These are phyloP conservation scores for Eupeodes corollae DNA, from an alignment of 1,140 invertebrate genomes.

Conservation along the genomic window DNA sequence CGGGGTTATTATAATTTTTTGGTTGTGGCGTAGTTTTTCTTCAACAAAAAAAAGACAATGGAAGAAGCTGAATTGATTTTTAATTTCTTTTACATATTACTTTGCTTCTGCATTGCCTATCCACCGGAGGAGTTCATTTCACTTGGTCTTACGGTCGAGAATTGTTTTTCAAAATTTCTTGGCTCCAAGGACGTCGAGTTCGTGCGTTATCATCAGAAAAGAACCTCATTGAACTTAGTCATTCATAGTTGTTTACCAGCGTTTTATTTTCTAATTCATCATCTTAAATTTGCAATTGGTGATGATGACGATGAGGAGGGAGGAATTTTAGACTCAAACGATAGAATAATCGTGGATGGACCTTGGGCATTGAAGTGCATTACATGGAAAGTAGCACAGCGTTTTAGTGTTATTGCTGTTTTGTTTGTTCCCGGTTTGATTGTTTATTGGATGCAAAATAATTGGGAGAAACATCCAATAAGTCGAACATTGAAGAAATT, in stretches of 20 bases:
- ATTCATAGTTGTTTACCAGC: constrained; percentile 57
- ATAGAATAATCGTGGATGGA: constrained; percentile 8
- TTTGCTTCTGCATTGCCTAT: constrained; percentile 58
- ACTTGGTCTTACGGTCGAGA: constrained; percentile 58
- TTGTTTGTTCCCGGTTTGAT: constrained; percentile 37
- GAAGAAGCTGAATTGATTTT: constrained; percentile 43
- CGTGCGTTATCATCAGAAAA: constrained; percentile 58
- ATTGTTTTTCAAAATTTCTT: constrained; percentile 50
- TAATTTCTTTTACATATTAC: constrained; percentile 55
- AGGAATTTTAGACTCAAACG: constrained; percentile 23
- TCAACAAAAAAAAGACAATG: constrained; percentile 19
- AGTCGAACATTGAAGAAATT: constrained; percentile 52
- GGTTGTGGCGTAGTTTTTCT: too few species aligned
- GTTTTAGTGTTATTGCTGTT: constrained; percentile 35
- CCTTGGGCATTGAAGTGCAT: constrained; percentile 36
- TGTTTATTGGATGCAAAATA: constrained; percentile 52
- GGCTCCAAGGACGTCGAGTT: constrained; percentile 59
- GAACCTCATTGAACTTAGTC: constrained; percentile 52
- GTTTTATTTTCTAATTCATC: constrained; percentile 51
- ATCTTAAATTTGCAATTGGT: constrained; percentile 39
- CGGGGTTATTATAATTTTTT: too few species aligned
- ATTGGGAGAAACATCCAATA: constrained; percentile 66
- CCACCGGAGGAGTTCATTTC: constrained; percentile 64
- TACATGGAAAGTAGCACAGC: constrained; percentile 33
- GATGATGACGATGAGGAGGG: constrained; percentile 29